Conservation (phyloP, 1,140 invertebrate species). For the Cydia splendana region DNA sequence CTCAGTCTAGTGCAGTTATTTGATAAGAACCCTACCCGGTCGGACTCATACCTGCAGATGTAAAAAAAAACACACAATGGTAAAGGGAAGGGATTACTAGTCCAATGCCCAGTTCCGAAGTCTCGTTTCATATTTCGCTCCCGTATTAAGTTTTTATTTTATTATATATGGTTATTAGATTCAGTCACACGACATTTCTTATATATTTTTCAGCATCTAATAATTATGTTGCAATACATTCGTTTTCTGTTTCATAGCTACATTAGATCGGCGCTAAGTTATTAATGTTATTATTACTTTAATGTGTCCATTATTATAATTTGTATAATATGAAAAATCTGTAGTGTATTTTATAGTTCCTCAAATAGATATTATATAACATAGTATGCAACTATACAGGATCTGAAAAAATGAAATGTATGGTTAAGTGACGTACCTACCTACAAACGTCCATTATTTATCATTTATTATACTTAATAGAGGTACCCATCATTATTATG, state of each 20-base stretch:
- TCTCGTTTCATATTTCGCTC: neutral
- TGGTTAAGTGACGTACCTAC: neutral
- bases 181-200: too few relatives aligned
- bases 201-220: too few relatives aligned
- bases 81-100: constrained; percentile 15
- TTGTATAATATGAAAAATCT: neutral
- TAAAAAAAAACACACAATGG: neutral
- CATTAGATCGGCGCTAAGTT: too few relatives aligned
- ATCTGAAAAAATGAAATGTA: neutral
- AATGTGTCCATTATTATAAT: too few relatives aligned
- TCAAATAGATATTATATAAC: neutral
- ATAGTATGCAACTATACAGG: neutral
- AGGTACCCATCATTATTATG: too few relatives aligned
- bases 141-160: neutral
- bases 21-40: neutral
- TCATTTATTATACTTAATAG: neutral
- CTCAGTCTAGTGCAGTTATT: neutral
- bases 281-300: too few relatives aligned
- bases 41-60: neutral
- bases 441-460: neutral
- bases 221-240: too few relatives aligned
- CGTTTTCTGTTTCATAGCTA: too few relatives aligned
- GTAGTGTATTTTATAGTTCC: neutral
- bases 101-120: neutral
- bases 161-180: too few relatives aligned